A percentile compares a stretch with the other conserved stretches of the same genome.
Evolutionary conservation across 2,797 vertebrate genomes (phyloP).

Genomic region (Coracias cyanogaster): DNA sequence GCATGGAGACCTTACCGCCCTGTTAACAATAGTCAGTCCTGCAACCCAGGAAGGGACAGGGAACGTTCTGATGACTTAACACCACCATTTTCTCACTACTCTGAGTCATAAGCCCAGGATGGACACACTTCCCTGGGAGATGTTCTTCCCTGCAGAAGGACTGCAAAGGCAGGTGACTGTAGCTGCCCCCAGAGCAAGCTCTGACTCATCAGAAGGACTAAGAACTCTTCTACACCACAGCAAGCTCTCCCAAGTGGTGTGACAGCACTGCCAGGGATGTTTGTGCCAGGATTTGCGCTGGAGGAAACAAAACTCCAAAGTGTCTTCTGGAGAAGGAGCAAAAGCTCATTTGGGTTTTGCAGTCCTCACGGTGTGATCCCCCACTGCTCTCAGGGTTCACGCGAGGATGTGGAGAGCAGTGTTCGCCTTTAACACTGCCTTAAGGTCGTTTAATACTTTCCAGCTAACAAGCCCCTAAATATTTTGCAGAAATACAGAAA

Average conservation of each 20-base stretch:
- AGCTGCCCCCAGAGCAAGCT: not conserved
- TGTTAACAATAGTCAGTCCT: accelerated
- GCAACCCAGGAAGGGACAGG: not conserved
- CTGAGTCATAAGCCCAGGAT: not conserved
- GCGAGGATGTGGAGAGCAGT: not conserved
- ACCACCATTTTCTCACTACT: not conserved
- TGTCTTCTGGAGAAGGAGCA: not conserved
- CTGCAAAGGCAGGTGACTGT: not conserved
- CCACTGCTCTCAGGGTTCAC: not conserved
- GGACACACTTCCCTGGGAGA: not conserved
- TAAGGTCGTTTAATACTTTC: not conserved
- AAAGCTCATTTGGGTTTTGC: not conserved
- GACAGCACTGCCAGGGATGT: accelerated
- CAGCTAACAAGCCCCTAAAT: not conserved
- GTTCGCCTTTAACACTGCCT: not conserved
- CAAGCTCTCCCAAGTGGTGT: accelerated
- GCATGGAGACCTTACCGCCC: not conserved
- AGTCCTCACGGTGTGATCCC: not conserved
- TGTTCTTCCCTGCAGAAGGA: not conserved
- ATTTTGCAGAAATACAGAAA: not conserved
- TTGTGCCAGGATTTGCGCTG: not conserved
- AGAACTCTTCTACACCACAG: not conserved
- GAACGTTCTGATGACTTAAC: not conserved
- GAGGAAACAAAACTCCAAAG: not conserved
- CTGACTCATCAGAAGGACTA: not conserved